These are phyloP conservation scores for Leptatherina wallacei DNA, from an alignment of 2,797 vertebrate species.

Conservation along the genomic window DNA sequence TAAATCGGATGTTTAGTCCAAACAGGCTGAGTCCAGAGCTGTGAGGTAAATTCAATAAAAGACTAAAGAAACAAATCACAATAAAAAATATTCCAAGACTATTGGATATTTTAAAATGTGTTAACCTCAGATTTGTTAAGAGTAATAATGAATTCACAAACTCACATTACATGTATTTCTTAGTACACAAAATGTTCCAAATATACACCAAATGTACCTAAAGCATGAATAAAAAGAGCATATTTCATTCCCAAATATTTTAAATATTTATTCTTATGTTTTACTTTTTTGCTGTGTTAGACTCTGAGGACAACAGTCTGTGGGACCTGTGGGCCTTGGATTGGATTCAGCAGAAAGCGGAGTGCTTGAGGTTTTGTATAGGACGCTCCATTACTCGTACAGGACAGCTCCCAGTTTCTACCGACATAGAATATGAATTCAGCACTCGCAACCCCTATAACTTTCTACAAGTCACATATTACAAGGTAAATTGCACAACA, in stretches of 20 bases:
- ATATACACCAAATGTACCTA: background rate
- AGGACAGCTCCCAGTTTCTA: conserved; percentile 86
- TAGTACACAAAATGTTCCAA: background rate
- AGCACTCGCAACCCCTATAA: conserved; percentile 91
- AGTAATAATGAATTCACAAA: background rate
- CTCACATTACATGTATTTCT: background rate
- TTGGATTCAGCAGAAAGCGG: conserved; percentile 86
- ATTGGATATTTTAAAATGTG: background rate
- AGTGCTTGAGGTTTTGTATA: conserved; percentile 89
- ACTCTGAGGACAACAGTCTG: conserved; percentile 68
- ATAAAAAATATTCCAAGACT: too few relatives aligned
- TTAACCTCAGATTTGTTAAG: background rate
- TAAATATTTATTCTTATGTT: background rate
- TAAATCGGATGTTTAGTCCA: too few relatives aligned
- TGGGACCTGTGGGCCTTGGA: conserved; percentile 84
- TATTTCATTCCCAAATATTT: background rate
- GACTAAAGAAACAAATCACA: background rate
- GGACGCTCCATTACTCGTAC: conserved; percentile 76
- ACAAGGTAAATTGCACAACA: conserved; percentile 84
- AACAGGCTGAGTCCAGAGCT: background rate
- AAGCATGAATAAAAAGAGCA: background rate
- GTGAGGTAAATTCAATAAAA: too few relatives aligned
- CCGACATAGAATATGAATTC: conserved; percentile 88
- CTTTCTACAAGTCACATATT: conserved; percentile 94
- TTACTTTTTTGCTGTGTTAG: conserved; percentile 41